A percentile compares a stretch with the other conserved stretches of the same genome.
Conservation (phyloP, 1,140 invertebrate species). For the Drosophila leontia region DNA sequence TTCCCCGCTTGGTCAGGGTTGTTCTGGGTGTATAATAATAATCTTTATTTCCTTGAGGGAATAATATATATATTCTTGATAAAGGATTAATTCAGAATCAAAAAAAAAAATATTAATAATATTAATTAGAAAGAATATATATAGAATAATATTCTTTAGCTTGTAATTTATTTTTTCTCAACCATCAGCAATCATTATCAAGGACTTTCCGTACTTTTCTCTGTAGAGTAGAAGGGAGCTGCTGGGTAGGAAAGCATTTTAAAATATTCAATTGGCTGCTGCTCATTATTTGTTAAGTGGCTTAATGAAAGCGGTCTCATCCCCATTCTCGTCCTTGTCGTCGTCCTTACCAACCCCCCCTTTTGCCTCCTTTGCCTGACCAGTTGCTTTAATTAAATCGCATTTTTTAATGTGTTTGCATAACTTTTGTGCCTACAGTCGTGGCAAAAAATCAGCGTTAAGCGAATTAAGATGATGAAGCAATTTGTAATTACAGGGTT, state of each 20-base stretch:
- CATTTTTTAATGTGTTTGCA: conserved; percentile 75
- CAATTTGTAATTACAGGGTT: not conserved
- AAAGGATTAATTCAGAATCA: not conserved
- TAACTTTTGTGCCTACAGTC: conserved; percentile 62
- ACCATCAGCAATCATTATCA: conserved; percentile 22
- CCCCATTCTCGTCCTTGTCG: not conserved
- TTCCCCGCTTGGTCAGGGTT: not conserved
- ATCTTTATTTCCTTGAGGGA: conserved; percentile 1
- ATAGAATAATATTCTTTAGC: too few species aligned
- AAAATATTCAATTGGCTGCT: conserved; percentile 76
- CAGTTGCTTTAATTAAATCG: conserved; percentile 74
- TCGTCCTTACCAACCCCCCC: not conserved
- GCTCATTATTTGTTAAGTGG: conserved; percentile 83
- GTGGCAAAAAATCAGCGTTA: not conserved
- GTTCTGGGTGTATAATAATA: not conserved
- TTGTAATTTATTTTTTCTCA: not conserved
- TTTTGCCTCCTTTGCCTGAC: conserved; percentile 16
- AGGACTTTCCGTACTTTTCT: not conserved
- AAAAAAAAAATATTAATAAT: not conserved
- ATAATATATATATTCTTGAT: not conserved
- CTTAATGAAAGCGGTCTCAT: conserved; percentile 68
- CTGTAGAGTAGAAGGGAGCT: too few species aligned
- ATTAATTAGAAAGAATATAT: too few species aligned
- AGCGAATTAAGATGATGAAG: conserved; percentile 1
- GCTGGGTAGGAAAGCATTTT: conserved; percentile 31